These are phyloP conservation scores for Pogonophryne albipinna DNA, from an alignment of 2,797 vertebrate genomes.

Conservation along the genomic window DNA sequence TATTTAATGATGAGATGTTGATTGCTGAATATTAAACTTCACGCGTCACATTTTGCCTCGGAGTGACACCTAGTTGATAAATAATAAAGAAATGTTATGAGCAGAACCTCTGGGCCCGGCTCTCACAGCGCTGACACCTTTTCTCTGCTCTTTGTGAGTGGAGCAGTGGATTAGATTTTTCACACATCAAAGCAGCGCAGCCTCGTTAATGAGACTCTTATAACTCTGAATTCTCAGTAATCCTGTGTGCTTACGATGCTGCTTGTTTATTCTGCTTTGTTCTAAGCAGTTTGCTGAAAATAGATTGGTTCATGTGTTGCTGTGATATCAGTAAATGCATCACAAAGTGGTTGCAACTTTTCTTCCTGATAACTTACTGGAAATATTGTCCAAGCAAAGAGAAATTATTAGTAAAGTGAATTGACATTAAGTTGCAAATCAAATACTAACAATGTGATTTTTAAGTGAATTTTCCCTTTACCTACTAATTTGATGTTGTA, in stretches of 20 bases:
- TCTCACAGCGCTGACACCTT: slow-evolving; percentile 46
- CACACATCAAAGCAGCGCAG: slow-evolving; percentile 45
- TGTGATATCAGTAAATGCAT: slow-evolving; percentile 22
- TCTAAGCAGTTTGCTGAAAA: slow-evolving; percentile 57
- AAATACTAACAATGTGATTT: not conserved
- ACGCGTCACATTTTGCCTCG: slow-evolving; percentile 8
- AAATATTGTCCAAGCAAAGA: slow-evolving; percentile 25
- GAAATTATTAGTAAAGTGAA: not conserved
- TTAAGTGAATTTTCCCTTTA: not conserved
- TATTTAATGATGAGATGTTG: not conserved
- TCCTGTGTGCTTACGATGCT: slow-evolving; percentile 53
- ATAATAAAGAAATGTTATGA: slow-evolving; percentile 32
- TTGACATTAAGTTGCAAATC: not conserved
- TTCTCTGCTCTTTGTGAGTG: slow-evolving; percentile 28
- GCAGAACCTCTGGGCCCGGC: slow-evolving; percentile 13
- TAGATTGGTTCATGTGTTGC: slow-evolving; percentile 23
- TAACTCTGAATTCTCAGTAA: slow-evolving; percentile 36
- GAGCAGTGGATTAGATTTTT: slow-evolving; percentile 53
- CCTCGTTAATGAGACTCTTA: slow-evolving; percentile 42
- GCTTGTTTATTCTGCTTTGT: slow-evolving; percentile 57
- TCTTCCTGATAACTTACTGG: slow-evolving; percentile 24
- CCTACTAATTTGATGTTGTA: not conserved
- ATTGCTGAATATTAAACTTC: slow-evolving; percentile 14
- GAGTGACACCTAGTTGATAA: slow-evolving; percentile 36
- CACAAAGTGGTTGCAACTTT: slow-evolving; percentile 31